Base-by-base conservation (phyloP, 2,888 invertebrate species). In the Temnothorax rugatulus region DNA sequence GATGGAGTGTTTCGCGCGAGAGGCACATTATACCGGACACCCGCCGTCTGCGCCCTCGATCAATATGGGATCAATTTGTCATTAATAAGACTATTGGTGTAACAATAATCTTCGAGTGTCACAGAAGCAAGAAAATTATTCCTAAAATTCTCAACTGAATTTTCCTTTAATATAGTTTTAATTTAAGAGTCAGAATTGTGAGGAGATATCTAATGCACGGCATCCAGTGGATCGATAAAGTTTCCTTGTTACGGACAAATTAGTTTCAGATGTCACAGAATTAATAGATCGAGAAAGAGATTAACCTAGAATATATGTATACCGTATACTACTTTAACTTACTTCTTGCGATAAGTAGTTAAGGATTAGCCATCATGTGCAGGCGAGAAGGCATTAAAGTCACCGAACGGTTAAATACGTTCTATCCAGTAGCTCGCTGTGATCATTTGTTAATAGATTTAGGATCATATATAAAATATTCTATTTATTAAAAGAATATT, bases 351-450 rank as follows among this genome's bases (percentile, higher is more conserved):
- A 41, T 11, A 77, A 69, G 13, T 34, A 38, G 59, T 73, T 38
- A 47, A 11, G 21, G 15, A 74, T 81, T 47, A 81, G 57, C 5
- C 59, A 52, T 59, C 57, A 52, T 59, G 34, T 47, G 73, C 57
- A 38, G 79, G 18, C 13, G 44, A 74, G 13, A 47, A 47, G 41
- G 47, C 59, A 59, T 81, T 81, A 47, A 81, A 81, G 25, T 81
- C 75, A 59, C 59, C 59, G 47, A 61, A 77, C 38, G 25, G 18
- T 64, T 66, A 76, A 54, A 54, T n/a, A 41, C 79, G 25, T 57
- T 13, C 11, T 44, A 21, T 15, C 1, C 15, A 29, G 54, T 21
- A 50, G 18, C 18, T 52, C 34, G 13, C 52, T 57, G 15, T 34
- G 47, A 44, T 47, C n/a, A 38, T 5, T 44, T 25, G 3, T 11